Base-by-base conservation (phyloP, 2,797 vertebrate genomes). In the Sebastes taczanowskii region DNA sequence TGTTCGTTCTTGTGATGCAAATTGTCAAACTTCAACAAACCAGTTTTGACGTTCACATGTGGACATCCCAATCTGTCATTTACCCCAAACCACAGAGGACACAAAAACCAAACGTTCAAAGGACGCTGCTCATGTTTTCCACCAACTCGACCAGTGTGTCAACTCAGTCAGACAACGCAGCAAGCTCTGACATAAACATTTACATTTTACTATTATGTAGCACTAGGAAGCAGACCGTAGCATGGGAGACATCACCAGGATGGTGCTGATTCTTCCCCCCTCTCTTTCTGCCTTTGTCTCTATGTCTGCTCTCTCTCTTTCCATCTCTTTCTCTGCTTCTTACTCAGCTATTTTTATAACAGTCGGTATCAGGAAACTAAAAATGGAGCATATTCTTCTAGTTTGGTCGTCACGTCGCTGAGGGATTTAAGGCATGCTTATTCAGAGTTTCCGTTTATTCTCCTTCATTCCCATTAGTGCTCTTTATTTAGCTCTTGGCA, bases 291-390 rank as follows among this genome's bases (percentile, higher is more conserved):
- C 34, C 56, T 84, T 53, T 73, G 10, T 80, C 77, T 71, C 65
- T 25, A 27, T 52, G 35, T 71, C 66, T 74, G 29, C 60, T 81
- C 69, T 78, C 69, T 78, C 55, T 73, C 70, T 84, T 46, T 73
- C 58, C 25, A n/a, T 74, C 65, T 78, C 55, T 77, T 6, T 74
- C 74, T 86, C 76, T 81, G 63, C 74, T 81, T 86, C 63, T 77
- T 72, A 56, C 81, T 65, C 42, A 71, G 29, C 86, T 91, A 89
- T 92, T 92, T 93, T 92, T 87, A 71, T 85, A 90, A 83, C 64
- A 30, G 74, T 82, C 27, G 2, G 69, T 69, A 74, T 87, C 77
- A 74, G 77, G 80, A 84, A 91, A 81, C 85, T 87, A 89, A 88
- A 89, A 90, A 87, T 87, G 78, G 86, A 89, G 71, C 80, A 78